Percentiles rank a stretch among this genome's conserved stretches.
phyloP scores from a whole-genome alignment of 1,140 invertebrate species.

The Schlechtendalia chinensis region DNA sequence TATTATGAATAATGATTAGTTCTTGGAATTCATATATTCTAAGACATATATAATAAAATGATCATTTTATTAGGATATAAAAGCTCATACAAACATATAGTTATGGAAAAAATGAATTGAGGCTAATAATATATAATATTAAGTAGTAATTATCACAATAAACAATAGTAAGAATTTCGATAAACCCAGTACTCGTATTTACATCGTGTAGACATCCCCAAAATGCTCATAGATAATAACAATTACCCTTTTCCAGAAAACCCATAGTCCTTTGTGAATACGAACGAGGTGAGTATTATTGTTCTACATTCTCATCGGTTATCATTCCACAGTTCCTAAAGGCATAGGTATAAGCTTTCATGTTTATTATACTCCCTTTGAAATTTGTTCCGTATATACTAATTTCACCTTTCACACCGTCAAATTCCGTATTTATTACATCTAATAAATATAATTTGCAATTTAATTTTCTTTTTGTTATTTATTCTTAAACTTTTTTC shows the following conservation, averaged over 20 bases:
- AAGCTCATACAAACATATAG: too few species aligned
- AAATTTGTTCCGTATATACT: conserved; percentile 11
- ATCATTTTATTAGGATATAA: too few species aligned
- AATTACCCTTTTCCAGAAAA: conserved; percentile 1
- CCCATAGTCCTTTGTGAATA: conserved; percentile 13
- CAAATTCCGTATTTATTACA: conserved; percentile 7
- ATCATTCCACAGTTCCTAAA: conserved; percentile 9
- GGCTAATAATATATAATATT: too few species aligned
- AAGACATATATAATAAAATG: too few species aligned
- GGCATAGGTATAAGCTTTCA: conserved; percentile 5
- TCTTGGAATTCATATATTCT: too few species aligned
- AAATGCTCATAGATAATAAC: neutral
- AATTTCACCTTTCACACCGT: neutral
- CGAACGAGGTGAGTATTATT: conserved; percentile 8
- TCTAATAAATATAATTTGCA: neutral
- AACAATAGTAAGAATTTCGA: too few species aligned
- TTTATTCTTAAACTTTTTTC: conserved; percentile 34
- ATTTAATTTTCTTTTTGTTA: neutral
- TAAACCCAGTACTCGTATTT: too few species aligned
- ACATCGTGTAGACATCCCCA: too few species aligned
- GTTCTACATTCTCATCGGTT: conserved; percentile 12
- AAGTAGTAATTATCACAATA: too few species aligned
- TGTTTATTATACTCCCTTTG: conserved; percentile 29
- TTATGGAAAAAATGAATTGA: too few species aligned
- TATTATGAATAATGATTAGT: too few species aligned